Evolutionary conservation across 2,113 vertebrate species (phyloP), one percentile per base, ranked within the genome.

Genomic region (Ophiodon elongatus): DNA sequence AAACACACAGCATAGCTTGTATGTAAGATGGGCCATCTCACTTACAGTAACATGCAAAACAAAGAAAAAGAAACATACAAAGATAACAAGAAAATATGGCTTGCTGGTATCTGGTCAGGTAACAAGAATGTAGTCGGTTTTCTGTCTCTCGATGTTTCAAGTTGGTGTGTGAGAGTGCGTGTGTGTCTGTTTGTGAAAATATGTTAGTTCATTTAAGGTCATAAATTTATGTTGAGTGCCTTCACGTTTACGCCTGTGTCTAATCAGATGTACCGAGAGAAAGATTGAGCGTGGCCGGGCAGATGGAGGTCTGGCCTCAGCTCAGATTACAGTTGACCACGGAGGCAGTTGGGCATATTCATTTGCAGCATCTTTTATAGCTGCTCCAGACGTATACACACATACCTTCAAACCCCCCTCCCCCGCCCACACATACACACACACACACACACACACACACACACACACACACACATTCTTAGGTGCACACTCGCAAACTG

Each of bases 311-410:
- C 66, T 87, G 80, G 67, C 59, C 23, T 85, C 73, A 70, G 25
- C 57, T 80, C 47, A 69, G 60, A 82, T 82, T 88, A 25, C 62
- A 57, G 47, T 77, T 80, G 86, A 83, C 64, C 81, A 64, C 73
- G 74, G 60, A 90, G 80, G 50, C 82, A 85, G 66, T 73, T 83
- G 65, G 82, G 76, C 65, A 67, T 80, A 81, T 77, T 82, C 67
- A 83, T 81, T 64, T 80, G 54, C 73, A 47, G 73, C 57, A 45
- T 90, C 83, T 79, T 93, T 90, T 80, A 80, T 79, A 85, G 77
- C 60, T 50, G 27, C 72, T 73, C 45, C 60, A 37, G 13, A 35
- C 41, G 52, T 65, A 67, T 31, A 80, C 45, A 23, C 43, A 33
- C 66, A 23, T n/a, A n/a, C n/a, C n/a, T n/a, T n/a, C n/a, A n/a